These are phyloP conservation scores for Brachyrhaphis roseni DNA, from an alignment of 2,797 vertebrate genomes.

Conservation along the genomic window DNA sequence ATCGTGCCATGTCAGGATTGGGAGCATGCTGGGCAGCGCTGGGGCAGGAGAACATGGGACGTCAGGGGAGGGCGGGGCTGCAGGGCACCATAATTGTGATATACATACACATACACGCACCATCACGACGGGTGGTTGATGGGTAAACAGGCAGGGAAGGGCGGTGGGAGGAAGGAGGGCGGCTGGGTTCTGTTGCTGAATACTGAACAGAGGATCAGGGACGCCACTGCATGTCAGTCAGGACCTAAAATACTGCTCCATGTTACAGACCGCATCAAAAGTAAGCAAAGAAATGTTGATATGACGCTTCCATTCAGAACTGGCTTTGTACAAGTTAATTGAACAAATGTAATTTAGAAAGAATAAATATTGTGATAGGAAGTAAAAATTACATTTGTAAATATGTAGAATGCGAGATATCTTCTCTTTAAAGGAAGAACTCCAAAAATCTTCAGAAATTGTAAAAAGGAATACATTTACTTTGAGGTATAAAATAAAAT, in stretches of 20 bases:
- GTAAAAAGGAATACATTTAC: background rate
- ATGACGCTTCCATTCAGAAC: conserved; percentile 20
- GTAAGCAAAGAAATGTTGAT: conserved; percentile 46
- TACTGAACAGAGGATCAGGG: conserved; percentile 80
- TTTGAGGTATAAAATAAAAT: background rate
- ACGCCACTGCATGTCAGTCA: conserved; percentile 60
- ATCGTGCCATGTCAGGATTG: conserved; percentile 80
- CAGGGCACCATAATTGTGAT: conserved; percentile 74
- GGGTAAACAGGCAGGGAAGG: conserved; percentile 77
- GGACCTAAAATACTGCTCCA: conserved; percentile 56
- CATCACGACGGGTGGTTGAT: conserved; percentile 73
- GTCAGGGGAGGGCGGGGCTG: conserved; percentile 45
- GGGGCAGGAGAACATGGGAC: conserved; percentile 51
- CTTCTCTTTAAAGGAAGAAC: conserved; percentile 1
- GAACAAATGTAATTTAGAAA: too few species aligned
- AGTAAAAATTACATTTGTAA: too few species aligned
- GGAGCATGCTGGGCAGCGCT: conserved; percentile 72
- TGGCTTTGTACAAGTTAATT: background rate
- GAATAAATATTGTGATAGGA: too few species aligned
- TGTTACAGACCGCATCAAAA: conserved; percentile 57
- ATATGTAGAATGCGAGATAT: background rate
- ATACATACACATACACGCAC: conserved; percentile 76
- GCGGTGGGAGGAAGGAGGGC: conserved; percentile 58
- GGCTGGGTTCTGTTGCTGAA: conserved; percentile 70
- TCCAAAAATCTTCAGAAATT: conserved; percentile 12